Evolutionary conservation across 2,113 vertebrate species (phyloP).

Genomic region (Probosciger aterrimus): DNA sequence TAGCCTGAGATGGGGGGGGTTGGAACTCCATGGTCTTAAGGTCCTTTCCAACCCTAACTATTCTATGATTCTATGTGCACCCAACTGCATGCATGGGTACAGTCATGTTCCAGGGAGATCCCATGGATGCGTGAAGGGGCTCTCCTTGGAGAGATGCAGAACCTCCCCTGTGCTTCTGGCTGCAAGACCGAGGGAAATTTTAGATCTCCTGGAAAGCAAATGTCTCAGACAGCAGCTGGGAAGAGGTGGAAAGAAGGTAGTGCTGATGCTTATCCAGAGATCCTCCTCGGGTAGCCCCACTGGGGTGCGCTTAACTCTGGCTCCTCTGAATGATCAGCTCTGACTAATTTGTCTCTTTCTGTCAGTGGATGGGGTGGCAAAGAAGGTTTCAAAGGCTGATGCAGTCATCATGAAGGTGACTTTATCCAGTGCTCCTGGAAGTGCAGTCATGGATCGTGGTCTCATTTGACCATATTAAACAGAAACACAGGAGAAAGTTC

Average conservation of each 20-base stretch:
- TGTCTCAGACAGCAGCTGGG: neutral
- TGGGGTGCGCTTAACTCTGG: neutral
- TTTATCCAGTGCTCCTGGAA: neutral
- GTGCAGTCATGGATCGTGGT: neutral
- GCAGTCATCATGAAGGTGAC: neutral
- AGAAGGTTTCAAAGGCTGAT: neutral
- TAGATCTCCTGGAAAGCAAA: neutral
- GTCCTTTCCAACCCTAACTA: no score
- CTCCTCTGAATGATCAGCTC: neutral
- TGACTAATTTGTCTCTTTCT: neutral
- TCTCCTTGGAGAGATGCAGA: neutral
- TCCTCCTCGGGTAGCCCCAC: accelerated
- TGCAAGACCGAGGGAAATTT: neutral
- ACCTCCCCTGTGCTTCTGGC: neutral
- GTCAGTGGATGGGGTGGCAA: neutral
- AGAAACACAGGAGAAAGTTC: neutral
- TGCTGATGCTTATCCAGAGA: neutral
- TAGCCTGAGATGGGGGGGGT: neutral
- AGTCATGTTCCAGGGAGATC: neutral
- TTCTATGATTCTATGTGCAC: neutral
- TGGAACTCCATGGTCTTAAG: no score
- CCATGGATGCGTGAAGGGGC: accelerated
- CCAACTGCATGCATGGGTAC: neutral
- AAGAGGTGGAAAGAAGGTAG: neutral
- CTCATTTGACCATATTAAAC: neutral